A percentile compares a stretch with the other conserved stretches of the same genome.
phyloP scores from a whole-genome alignment of 1,140 invertebrate species.

The Euwallacea fornicatus region DNA sequence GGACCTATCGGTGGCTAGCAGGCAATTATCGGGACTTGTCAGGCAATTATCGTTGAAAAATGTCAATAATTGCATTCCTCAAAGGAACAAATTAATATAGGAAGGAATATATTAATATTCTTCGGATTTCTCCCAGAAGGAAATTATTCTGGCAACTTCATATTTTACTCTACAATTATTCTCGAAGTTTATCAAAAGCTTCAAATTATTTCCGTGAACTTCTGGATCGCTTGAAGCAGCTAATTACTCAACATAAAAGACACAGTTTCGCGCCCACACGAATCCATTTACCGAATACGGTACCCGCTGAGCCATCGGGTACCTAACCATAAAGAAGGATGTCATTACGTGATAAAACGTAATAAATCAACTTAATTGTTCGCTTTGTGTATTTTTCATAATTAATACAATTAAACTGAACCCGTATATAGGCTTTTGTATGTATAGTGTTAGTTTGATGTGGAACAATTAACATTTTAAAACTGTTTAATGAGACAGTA shows the following conservation, averaged over 20 bases:
- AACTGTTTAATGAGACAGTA: no score
- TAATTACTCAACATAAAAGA: neutral
- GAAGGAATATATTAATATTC: no score
- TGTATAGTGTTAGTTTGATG: no score
- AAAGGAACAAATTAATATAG: no score
- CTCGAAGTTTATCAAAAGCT: neutral
- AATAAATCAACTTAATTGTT: constrained; percentile 3
- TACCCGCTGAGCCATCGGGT: neutral
- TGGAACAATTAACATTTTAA: no score
- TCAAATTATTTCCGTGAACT: neutral
- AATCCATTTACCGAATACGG: neutral
- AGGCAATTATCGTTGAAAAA: no score
- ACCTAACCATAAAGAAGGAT: neutral
- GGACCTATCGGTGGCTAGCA: no score
- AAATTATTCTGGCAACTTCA: no score
- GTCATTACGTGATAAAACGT: constrained; percentile 1
- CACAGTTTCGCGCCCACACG: neutral
- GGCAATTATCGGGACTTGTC: no score
- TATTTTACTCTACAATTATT: no score
- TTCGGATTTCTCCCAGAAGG: no score
- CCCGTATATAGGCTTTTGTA: neutral
- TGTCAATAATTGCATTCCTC: no score
- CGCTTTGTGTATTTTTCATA: neutral
- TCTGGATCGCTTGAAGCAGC: neutral
- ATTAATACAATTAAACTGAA: constrained; percentile 3